These are phyloP conservation scores for Pteropus rufus DNA, from an alignment of 2,797 vertebrate species.

Conservation along the genomic window DNA sequence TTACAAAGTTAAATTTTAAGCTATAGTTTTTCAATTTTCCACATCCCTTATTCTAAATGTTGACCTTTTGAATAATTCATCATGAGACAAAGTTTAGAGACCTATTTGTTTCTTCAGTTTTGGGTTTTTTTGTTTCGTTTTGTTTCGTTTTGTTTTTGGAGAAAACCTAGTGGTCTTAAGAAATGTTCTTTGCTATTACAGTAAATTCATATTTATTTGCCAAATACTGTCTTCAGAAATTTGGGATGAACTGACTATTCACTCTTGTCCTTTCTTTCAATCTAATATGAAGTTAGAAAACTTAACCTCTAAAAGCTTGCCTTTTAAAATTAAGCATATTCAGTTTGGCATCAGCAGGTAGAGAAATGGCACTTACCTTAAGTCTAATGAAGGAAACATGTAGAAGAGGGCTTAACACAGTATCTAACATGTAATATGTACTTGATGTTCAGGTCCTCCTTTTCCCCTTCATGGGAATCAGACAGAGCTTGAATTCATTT, in stretches of 20 bases:
- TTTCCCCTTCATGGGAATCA: neutral
- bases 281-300: conserved; percentile 34
- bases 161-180: conserved; percentile 9
- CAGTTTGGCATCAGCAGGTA: conserved; percentile 38
- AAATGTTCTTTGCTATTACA: conserved; percentile 11
- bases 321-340: conserved; percentile 55
- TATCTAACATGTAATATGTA: neutral
- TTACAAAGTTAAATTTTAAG: conserved; percentile 31
- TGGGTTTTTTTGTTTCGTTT: too few species aligned
- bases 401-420: neutral
- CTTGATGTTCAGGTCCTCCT: neutral
- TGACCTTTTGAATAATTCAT: conserved; percentile 17
- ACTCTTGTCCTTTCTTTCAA: neutral
- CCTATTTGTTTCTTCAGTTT: neutral
- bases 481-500: conserved; percentile 14
- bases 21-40: neutral
- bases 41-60: neutral
- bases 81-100: neutral
- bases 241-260: neutral
- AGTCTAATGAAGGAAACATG: neutral
- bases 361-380: conserved; percentile 32
- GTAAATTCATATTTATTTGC: neutral
- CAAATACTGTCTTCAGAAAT: neutral
- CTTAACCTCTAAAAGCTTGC: neutral
- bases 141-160: conserved; percentile 15